Evolutionary conservation across 64 coral and sea anemone species (phyloP).

Genomic region (Porites australiensis): DNA sequence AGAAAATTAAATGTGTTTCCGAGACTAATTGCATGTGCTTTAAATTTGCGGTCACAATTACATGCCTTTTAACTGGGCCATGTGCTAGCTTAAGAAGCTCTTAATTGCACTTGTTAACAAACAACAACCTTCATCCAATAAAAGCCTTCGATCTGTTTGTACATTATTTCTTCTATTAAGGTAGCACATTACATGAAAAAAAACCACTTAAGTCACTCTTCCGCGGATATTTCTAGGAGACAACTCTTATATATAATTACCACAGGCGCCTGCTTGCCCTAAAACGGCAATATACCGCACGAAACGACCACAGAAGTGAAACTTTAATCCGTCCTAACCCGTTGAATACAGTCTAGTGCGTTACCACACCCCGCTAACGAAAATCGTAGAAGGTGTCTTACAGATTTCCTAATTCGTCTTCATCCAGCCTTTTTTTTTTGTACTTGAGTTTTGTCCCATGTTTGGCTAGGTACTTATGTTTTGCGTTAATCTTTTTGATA

Average conservation of each 20-base stretch:
- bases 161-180: constrained; percentile 26
- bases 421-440: not conserved
- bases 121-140: constrained; percentile 33
- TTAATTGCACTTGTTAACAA: constrained; percentile 45
- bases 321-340: not conserved
- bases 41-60: constrained; percentile 45
- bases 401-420: not conserved
- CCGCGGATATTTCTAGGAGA: not conserved
- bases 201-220: constrained; percentile 29
- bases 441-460: constrained; percentile 19
- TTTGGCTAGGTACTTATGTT: constrained; percentile 30
- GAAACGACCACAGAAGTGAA: not conserved
- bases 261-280: not conserved
- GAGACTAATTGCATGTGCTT: constrained; percentile 55
- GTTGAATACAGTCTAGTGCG: not conserved
- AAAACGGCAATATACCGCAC: not conserved
- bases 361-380: not conserved
- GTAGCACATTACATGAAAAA: constrained; percentile 13
- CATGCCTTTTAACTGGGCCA: constrained; percentile 38
- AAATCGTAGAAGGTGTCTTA: no score
- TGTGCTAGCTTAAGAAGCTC: constrained; percentile 39
- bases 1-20: constrained; percentile 55
- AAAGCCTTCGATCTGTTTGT: constrained; percentile 28
- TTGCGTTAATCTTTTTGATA: constrained; percentile 42
- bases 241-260: not conserved